Base-by-base conservation (phyloP, 1,140 invertebrate species). In the Lamellibrachia luymesi region DNA sequence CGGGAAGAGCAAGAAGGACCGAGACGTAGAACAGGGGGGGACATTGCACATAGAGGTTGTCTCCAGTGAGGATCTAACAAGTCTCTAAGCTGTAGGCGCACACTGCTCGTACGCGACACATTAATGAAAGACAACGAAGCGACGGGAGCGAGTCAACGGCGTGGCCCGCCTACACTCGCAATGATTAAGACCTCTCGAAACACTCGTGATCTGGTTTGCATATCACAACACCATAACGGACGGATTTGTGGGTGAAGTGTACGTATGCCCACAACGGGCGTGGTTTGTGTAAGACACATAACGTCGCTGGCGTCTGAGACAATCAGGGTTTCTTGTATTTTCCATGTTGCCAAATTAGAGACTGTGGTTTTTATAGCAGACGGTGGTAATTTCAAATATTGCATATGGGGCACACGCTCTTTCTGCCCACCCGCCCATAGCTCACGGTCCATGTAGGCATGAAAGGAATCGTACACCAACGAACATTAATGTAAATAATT, bases 21-120 rank as follows among this genome's bases (percentile, higher is more conserved):
- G 93, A 25, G 95, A 95, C 25, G 92, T 94, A 4, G 93, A 94
- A 50, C 94, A 94, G 92, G 94, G 94, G 1, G 95, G 95, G 90
- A 94, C 94, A 91, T 91, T 95, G 2, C 90, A 92, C 56, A 90
- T 95, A 13, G 94, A 94, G 22, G 91, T 95, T 7, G 93, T 94
- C 27, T 94, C 95, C 7, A 95, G 94, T 92, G 89, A 94, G 89
- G 95, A 95, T 93, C 94, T 95, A 7, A 93, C 94, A n/a, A 94
- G 93, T 89, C 90, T 95, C 13, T 95, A 93, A 94, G 13, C 7
- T 22, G 7, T 2, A 10, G 17, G 13, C 64, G 17, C 25, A 80
- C 64, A 4, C 64, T 22, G 13, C 64, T 80, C 64, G 64, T 80
- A 22, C 64, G 7, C 64, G 25, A 80, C 13, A 80, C 13, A 80